A percentile compares a stretch with the other conserved stretches of the same genome.
phyloP scores from a whole-genome alignment of 2,797 vertebrate genomes.

The Falco columbarius region DNA sequence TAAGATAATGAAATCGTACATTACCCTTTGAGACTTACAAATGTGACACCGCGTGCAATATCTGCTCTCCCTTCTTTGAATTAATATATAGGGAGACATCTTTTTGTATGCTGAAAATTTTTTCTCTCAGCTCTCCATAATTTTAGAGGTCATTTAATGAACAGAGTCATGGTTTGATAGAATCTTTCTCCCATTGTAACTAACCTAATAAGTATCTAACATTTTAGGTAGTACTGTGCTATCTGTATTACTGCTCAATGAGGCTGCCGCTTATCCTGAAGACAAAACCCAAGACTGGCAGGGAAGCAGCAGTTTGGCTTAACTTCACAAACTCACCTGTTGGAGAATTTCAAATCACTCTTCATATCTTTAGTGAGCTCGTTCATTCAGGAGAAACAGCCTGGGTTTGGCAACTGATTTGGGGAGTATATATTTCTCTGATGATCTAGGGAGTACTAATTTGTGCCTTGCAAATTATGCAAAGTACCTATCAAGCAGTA shows the following conservation, averaged over 20 bases:
- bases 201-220: conserved; percentile 33
- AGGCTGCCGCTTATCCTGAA: conserved; percentile 6
- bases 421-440: background rate
- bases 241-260: background rate
- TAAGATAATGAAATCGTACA: conserved; percentile 9
- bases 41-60: background rate
- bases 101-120: background rate
- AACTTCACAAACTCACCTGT: background rate
- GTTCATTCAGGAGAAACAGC: background rate
- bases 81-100: background rate
- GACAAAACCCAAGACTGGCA: conserved; percentile 50
- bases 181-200: conserved; percentile 5
- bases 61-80: conserved; percentile 19
- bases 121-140: background rate
- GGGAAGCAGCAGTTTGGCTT: conserved; percentile 25
- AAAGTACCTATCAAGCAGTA: background rate
- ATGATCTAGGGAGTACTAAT: background rate
- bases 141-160: conserved; percentile 54
- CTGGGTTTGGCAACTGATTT: conserved; percentile 2
- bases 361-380: conserved; percentile 25
- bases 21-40: conserved; percentile 21
- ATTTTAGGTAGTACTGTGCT: background rate
- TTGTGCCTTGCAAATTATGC: conserved; percentile 17
- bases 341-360: background rate
- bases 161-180: background rate